These are phyloP conservation scores for Drosophila recens DNA, from an alignment of 2,888 invertebrate species.

Conservation along the genomic window DNA sequence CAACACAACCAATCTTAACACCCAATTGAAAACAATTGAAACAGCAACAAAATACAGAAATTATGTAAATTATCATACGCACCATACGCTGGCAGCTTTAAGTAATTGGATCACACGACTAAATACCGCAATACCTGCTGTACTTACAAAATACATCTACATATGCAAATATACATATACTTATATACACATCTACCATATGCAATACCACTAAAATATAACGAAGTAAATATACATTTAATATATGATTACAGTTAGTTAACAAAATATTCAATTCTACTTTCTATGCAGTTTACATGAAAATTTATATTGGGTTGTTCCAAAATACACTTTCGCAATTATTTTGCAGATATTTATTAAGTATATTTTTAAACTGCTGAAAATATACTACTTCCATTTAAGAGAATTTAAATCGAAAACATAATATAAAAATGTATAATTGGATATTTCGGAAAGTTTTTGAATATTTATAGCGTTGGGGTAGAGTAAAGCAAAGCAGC, in stretches of 20 bases:
- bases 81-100: constrained; percentile 61
- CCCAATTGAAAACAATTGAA: constrained; percentile 27
- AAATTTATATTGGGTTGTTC: not conserved
- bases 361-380: not conserved
- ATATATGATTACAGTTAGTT: constrained; percentile 3
- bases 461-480: constrained; percentile 6
- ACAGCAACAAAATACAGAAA: constrained; percentile 25
- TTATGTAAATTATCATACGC: constrained; percentile 56
- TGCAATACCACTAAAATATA: constrained; percentile 26
- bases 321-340: not conserved
- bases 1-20: constrained; percentile 54
- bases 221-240: constrained; percentile 1
- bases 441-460: constrained; percentile 1
- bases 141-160: constrained; percentile 36
- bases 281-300: constrained; percentile 4
- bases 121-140: constrained; percentile 49
- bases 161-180: constrained; percentile 28
- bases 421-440: constrained; percentile 1
- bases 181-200: constrained; percentile 28
- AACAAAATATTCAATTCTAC: constrained; percentile 4
- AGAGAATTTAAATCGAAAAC: not conserved
- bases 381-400: not conserved
- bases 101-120: constrained; percentile 57
- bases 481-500: constrained; percentile 1
- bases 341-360: not conserved